A percentile compares a stretch with the other conserved stretches of the same genome.
phyloP scores from a whole-genome alignment of 2,888 invertebrate species.

The Sarcophaga carnaria region DNA sequence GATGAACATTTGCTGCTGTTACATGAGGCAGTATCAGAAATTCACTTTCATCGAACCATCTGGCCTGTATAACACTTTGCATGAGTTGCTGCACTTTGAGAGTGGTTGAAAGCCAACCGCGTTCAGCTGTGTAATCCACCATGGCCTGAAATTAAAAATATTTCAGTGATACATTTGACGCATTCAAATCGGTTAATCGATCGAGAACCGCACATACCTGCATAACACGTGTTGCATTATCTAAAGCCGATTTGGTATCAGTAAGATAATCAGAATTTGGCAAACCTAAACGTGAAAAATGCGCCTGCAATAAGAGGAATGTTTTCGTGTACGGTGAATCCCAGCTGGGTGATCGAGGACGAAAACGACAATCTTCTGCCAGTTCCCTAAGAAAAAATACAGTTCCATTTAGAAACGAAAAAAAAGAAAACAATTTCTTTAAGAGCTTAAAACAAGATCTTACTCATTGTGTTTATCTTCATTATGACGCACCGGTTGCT shows the following conservation, averaged over 20 bases:
- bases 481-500: conserved; percentile 98
- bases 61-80: conserved; percentile 95
- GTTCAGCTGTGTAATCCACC: conserved; percentile 95
- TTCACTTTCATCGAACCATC: conserved; percentile 90
- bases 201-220: conserved; percentile 85
- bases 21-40: conserved; percentile 90
- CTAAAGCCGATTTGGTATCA: conserved; percentile 97
- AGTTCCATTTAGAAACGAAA: too few relatives aligned
- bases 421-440: background rate
- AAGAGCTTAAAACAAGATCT: conserved; percentile 70
- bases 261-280: conserved; percentile 97
- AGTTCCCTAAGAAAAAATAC: conserved; percentile 86
- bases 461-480: conserved; percentile 96
- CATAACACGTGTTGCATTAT: conserved; percentile 96
- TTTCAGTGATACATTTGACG: background rate
- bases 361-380: conserved; percentile 88
- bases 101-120: conserved; percentile 93
- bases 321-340: conserved; percentile 98
- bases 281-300: conserved; percentile 91
- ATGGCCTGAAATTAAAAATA: conserved; percentile 88
- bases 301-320: conserved; percentile 95
- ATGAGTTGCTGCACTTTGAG: conserved; percentile 89
- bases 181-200: background rate
- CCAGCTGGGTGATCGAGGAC: conserved; percentile 87
- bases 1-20: conserved; percentile 85